These are phyloP conservation scores for Drosophila dives DNA, from an alignment of 2,888 invertebrate species.

Conservation along the genomic window DNA sequence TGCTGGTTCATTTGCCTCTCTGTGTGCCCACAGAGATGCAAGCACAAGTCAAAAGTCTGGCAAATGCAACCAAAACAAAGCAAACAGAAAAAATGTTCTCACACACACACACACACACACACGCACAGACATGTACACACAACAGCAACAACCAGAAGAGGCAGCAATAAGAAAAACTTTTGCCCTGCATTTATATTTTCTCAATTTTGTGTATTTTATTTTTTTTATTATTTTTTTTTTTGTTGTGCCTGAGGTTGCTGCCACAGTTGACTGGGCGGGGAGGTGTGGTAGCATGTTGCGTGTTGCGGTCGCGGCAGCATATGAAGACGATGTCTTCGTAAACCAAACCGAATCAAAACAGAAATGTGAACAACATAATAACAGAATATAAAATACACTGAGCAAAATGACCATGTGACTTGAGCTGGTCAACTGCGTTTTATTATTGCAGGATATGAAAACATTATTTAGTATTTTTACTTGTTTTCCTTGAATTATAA, in stretches of 20 bases:
- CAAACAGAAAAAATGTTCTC: conserved; percentile 35
- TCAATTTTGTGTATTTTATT: conserved; percentile 25
- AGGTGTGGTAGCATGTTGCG: too few species aligned
- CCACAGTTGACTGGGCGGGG: neutral
- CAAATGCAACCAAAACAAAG: conserved; percentile 70
- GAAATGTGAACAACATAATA: conserved; percentile 43
- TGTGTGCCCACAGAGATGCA: conserved; percentile 46
- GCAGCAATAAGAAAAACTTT: conserved; percentile 55
- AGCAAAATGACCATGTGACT: conserved; percentile 19
- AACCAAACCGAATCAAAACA: conserved; percentile 53
- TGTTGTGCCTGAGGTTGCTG: conserved; percentile 33
- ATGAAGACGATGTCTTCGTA: conserved; percentile 53
- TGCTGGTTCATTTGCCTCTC: conserved; percentile 65
- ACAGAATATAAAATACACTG: conserved; percentile 33
- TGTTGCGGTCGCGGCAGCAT: conserved; percentile 10
- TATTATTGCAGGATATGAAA: neutral
- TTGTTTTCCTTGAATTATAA: neutral
- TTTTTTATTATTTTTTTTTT: neutral
- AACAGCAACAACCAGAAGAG: conserved; percentile 9
- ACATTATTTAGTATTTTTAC: neutral
- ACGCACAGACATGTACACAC: neutral
- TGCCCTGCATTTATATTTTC: conserved; percentile 34
- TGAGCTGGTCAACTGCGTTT: neutral
- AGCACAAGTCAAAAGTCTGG: conserved; percentile 65
- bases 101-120: conserved; percentile 4